Conservation (phyloP, 2,113 vertebrate genomes). For the Empidonax traillii region DNA sequence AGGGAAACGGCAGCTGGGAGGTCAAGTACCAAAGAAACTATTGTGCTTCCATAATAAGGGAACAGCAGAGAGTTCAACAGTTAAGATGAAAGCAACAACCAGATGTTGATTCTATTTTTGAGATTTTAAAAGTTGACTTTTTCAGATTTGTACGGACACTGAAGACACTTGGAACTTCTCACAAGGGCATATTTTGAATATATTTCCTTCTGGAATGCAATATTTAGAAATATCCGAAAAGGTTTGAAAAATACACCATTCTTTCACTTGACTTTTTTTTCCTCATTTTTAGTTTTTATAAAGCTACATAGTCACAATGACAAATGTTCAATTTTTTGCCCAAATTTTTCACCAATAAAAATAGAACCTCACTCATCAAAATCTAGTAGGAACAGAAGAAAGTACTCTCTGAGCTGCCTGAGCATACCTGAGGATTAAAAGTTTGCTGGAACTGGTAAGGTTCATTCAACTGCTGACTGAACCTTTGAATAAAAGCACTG, state of each 20-base stretch:
- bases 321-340: neutral
- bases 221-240: neutral
- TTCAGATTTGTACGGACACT: neutral
- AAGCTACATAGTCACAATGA: neutral
- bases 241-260: fast-evolving
- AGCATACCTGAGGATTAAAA: neutral
- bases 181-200: neutral
- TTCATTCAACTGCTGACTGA: neutral
- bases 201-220: neutral
- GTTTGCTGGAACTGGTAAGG: neutral
- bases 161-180: neutral
- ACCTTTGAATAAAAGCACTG: neutral
- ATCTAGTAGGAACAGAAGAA: neutral
- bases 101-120: neutral
- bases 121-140: neutral
- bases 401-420: neutral
- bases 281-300: neutral
- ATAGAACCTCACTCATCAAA: neutral
- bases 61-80: neutral
- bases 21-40: neutral
- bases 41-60: neutral
- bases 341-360: neutral
- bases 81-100: neutral
- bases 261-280: neutral
- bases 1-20: neutral